phyloP scores from a whole-genome alignment of 2,888 invertebrate species.

The Buathra laborator region DNA sequence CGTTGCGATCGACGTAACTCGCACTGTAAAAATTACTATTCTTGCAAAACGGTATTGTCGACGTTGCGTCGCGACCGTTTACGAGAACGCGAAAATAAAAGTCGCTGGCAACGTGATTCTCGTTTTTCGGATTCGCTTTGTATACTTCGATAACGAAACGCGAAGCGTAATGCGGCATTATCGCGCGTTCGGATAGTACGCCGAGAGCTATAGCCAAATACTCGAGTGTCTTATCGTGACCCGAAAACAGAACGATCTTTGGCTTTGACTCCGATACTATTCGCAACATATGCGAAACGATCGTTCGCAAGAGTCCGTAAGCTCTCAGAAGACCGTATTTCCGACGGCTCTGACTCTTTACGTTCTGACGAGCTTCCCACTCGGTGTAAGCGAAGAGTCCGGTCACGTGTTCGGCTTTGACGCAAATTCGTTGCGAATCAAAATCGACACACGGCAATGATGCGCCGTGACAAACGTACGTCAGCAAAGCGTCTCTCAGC shows the following conservation, averaged over 20 bases:
- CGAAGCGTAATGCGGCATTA: conserved; percentile 94
- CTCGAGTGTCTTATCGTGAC: conserved; percentile 96
- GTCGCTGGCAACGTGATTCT: conserved; percentile 88
- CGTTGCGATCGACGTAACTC: conserved; percentile 73
- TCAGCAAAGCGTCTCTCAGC: conserved; percentile 92
- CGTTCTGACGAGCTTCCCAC: conserved; percentile 90
- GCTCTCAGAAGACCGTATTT: conserved; percentile 89
- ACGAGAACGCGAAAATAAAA: conserved; percentile 94
- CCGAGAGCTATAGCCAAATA: conserved; percentile 94
- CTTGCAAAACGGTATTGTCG: conserved; percentile 92
- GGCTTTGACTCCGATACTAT: conserved; percentile 92
- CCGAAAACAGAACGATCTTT: conserved; percentile 93
- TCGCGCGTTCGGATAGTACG: conserved; percentile 87
- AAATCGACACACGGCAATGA: conserved; percentile 91
- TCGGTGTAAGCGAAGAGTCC: conserved; percentile 93
- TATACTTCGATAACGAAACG: conserved; percentile 96
- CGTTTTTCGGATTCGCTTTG: conserved; percentile 88
- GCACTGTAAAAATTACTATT: conserved; percentile 87
- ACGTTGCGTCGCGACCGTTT: conserved; percentile 95
- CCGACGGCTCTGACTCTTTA: conserved; percentile 87
- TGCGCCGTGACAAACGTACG: conserved; percentile 94
- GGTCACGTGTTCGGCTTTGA: conserved; percentile 91
- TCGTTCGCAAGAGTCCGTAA: conserved; percentile 93
- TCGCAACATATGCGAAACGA: conserved; percentile 92
- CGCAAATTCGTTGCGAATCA: conserved; percentile 86